Evolutionary conservation across 1,140 invertebrate genomes (phyloP), one percentile per base, ranked within the genome.

Genomic region (Zeugodacus cucurbitae): DNA sequence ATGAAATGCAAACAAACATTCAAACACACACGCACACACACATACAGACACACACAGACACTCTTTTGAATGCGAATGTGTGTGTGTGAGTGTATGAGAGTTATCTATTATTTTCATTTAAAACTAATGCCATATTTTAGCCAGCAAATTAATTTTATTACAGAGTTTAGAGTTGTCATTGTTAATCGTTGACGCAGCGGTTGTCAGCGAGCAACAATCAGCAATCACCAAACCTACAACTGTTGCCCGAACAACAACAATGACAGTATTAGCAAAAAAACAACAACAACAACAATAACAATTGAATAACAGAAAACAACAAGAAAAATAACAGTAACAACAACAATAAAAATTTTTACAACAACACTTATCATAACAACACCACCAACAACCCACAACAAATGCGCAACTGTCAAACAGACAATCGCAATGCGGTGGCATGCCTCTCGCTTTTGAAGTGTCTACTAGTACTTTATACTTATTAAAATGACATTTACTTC

Each of bases 141-240:
- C 44, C 74, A 48, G 74, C 74, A 82, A 82, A 82, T 82, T 82
- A 82, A 82, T 82, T 82, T 82, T 82, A 82, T 82, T 82, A 82
- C 74, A 82, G 41, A 82, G 41, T 48, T 82, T 82, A 44, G 41
- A 48, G 41, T 82, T 82, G 74, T 82, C 74, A 48, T 82, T 82
- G 74, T 82, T 82, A 82, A 48, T 82, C 74, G 74, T 26, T 82
- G 74, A 82, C 74, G 74, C 74, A 82, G 41, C 44, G 74, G 74
- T 48, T 82, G 74, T 82, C 74, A 86, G 54, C 85, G 29, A 22
- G 29, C 57, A 37, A 86, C 85, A 86, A 59, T 86, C 85, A 86
- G 48, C 85, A 57, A 59, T 58, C 48, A 86, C 48, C 29, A 86
- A 86, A 59, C 48, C 20, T 86, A 54, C 41, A 44, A 86, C 10